Base-by-base conservation (phyloP, 1,140 invertebrate genomes). In the Brachionus plicatilis region DNA sequence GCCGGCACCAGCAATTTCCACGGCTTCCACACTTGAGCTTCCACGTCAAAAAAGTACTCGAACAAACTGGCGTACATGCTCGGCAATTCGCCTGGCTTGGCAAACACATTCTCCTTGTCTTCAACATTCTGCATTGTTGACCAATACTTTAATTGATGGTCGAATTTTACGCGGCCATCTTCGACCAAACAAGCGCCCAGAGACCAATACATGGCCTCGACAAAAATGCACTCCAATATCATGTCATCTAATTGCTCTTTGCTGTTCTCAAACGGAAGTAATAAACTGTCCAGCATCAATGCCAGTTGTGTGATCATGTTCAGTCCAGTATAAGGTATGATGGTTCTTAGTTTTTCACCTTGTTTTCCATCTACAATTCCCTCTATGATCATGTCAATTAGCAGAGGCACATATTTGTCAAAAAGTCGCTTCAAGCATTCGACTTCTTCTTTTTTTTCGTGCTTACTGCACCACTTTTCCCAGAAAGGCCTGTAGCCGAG, bases 241-340 rank as follows among this genome's bases (percentile, higher is more conserved):
- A 88, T 88, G 43, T 86, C 84, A 12, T 89, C 88, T 78, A 92
- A 88, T 24, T 93, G 88, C 50, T 90, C 88, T 83, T 88, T 88
- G 1, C 85, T 72, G 43, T 72, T 75, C 43, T 75, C 66, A 20
- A 68, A 76, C 4, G 83, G 83, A 24, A 68, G 43, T 12, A 89
- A 84, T 14, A 89, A 86, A 0, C 93, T 92, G 86, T 95, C 94
- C 72, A 96, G 92, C 88, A 95, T 93, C 86, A 92, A 91, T 87
- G 94, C 93, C n/a, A 96, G 89, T 87, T 96, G 95, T 6, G 91
- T 92, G 89, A 94, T 93, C 93, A 96, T 92, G 88, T 96, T 96
- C 1, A 96, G 90, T 80, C 92, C 92, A 0, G 94, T 95, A 89
- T 94, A 93, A 27, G 93, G 93, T 47, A 96, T 92, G 43, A 96